Percentiles rank a stretch among this genome's conserved stretches.
Evolutionary conservation across 2,888 invertebrate species (phyloP).

Genomic region (Agrilus mali): DNA sequence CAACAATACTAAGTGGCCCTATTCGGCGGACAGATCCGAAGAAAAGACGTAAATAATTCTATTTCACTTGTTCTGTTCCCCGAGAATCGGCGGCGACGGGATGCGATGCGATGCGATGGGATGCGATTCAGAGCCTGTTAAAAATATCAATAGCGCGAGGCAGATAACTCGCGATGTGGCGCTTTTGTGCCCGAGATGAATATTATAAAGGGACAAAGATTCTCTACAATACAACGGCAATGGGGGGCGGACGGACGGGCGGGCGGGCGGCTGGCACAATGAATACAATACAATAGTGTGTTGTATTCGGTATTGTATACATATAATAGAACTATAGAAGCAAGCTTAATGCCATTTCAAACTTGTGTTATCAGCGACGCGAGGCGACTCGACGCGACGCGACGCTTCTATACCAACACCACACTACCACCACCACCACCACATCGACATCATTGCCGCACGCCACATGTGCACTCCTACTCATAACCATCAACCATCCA

Average conservation of each 20-base stretch:
- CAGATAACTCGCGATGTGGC: conserved; percentile 34
- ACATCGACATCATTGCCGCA: conserved; percentile 1
- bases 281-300: conserved; percentile 33
- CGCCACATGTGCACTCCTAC: background rate
- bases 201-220: conserved; percentile 37
- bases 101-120: conserved; percentile 1
- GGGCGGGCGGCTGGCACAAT: conserved; percentile 20
- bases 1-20: conserved; percentile 15
- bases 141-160: conserved; percentile 31
- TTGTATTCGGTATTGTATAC: conserved; percentile 35
- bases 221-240: conserved; percentile 29
- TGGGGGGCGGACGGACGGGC: no score
- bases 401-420: background rate
- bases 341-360: conserved; percentile 36
- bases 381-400: conserved; percentile 1
- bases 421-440: background rate
- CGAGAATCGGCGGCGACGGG: background rate
- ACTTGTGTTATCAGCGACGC: conserved; percentile 28
- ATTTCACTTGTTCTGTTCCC: conserved; percentile 17
- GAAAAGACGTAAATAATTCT: conserved; percentile 20
- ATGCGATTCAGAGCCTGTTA: conserved; percentile 19
- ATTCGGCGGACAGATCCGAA: conserved; percentile 14
- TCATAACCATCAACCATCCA: no score
- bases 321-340: conserved; percentile 36
- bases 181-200: conserved; percentile 34